Evolutionary conservation across 2,888 invertebrate species (phyloP).

Genomic region (Charanyca ferruginea): DNA sequence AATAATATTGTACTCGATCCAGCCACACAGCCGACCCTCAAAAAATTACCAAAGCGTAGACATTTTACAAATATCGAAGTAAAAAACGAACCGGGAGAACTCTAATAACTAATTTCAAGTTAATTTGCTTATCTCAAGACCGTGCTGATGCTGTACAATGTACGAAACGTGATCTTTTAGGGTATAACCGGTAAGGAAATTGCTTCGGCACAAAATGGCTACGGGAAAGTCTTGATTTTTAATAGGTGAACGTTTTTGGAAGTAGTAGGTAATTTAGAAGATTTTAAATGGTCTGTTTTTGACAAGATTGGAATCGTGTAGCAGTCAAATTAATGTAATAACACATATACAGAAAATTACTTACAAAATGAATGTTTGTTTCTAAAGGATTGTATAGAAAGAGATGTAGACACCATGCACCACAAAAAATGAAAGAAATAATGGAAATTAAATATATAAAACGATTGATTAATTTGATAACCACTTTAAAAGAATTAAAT

Average conservation of each 20-base stretch:
- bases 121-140: conserved; percentile 76
- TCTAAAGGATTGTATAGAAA: too few species aligned
- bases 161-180: conserved; percentile 55
- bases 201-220: conserved; percentile 42
- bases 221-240: conserved; percentile 44
- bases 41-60: conserved; percentile 50
- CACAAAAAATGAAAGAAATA: too few species aligned
- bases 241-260: conserved; percentile 17
- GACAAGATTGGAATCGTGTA: background rate
- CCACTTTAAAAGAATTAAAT: too few species aligned
- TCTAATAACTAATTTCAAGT: conserved; percentile 76
- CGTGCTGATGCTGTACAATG: conserved; percentile 62
- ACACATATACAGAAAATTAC: too few species aligned
- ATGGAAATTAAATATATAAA: too few species aligned
- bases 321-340: too few species aligned
- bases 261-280: background rate
- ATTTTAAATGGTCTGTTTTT: conserved; percentile 12
- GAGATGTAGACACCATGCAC: too few species aligned
- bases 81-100: conserved; percentile 65
- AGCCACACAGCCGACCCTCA: conserved; percentile 19
- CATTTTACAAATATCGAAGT: conserved; percentile 69
- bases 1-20: background rate
- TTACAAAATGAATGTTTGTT: too few species aligned
- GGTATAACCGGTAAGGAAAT: conserved; percentile 55
- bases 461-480: too few species aligned